Conservation (phyloP, 2,797 vertebrate species). For the Merluccius polli region DNA sequence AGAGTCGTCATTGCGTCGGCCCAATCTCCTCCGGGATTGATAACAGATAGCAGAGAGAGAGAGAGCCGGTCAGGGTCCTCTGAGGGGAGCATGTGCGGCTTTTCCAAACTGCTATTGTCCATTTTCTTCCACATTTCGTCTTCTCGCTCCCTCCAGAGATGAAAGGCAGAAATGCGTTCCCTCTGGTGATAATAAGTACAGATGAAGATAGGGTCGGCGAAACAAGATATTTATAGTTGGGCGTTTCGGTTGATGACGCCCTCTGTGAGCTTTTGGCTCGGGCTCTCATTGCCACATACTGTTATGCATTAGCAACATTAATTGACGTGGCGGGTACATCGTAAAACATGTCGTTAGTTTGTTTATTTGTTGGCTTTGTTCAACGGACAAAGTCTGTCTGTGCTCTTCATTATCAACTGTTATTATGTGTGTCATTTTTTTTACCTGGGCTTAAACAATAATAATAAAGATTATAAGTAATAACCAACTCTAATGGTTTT, state of each 20-base stretch:
- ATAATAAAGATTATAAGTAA: background rate
- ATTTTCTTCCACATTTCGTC: constrained; percentile 16
- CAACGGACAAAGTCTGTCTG: too few relatives aligned
- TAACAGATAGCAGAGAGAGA: too few relatives aligned
- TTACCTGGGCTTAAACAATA: background rate
- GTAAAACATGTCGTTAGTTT: too few relatives aligned
- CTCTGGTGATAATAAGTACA: constrained; percentile 9
- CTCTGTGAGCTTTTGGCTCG: background rate
- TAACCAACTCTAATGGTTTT: background rate
- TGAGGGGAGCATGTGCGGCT: too few relatives aligned
- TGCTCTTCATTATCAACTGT: background rate
- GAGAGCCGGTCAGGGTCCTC: background rate
- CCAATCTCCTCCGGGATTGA: background rate
- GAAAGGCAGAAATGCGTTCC: constrained; percentile 17
- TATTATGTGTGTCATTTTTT: background rate
- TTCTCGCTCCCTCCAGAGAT: constrained; percentile 23
- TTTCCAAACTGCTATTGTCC: background rate
- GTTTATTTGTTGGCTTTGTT: too few relatives aligned
- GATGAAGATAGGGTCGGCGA: constrained; percentile 25
- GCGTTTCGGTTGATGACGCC: background rate
- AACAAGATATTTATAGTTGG: constrained; percentile 14
- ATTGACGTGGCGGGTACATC: background rate
- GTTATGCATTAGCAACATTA: background rate
- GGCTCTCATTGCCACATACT: background rate
- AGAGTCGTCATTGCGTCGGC: background rate